Evolutionary conservation across 2,797 vertebrate genomes (phyloP).

Genomic region (Neopelma chrysocephalum): DNA sequence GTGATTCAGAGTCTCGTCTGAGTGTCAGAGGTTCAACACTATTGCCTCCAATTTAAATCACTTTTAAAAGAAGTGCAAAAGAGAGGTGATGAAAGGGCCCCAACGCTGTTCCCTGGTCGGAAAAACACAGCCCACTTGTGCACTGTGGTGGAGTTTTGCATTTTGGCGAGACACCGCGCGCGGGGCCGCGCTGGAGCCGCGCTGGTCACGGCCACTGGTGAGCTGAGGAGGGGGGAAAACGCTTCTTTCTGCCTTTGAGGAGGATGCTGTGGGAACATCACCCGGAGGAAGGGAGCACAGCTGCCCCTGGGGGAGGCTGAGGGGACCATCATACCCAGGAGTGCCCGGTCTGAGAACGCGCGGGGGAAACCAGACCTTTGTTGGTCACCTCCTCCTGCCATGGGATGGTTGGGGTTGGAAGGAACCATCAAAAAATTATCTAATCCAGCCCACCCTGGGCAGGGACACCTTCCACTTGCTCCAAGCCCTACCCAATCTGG

Average conservation of each 20-base stretch:
- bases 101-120: constrained; percentile 52
- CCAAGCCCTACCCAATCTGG: not conserved
- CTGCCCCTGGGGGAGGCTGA: not conserved
- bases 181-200: constrained; percentile 35
- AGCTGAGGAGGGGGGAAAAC: constrained; percentile 20
- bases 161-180: constrained; percentile 80
- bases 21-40: constrained; percentile 67
- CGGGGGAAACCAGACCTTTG: not conserved
- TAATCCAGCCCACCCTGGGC: not conserved
- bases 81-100: constrained; percentile 77
- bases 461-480: not conserved
- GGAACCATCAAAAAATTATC: not conserved
- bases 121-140: constrained; percentile 77
- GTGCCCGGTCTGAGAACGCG: accelerated
- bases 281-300: not conserved
- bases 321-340: accelerated
- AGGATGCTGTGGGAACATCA: constrained; percentile 3
- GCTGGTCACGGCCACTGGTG: not conserved
- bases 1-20: constrained; percentile 60
- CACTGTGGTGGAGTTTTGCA: constrained; percentile 77
- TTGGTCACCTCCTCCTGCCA: not conserved
- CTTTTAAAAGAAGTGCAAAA: constrained; percentile 69
- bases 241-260: constrained; percentile 23
- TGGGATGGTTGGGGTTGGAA: not conserved
- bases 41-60: constrained; percentile 86